Evolutionary conservation across 2,797 vertebrate genomes (phyloP), one percentile per base, ranked within the genome.

Genomic region (Betta splendens): DNA sequence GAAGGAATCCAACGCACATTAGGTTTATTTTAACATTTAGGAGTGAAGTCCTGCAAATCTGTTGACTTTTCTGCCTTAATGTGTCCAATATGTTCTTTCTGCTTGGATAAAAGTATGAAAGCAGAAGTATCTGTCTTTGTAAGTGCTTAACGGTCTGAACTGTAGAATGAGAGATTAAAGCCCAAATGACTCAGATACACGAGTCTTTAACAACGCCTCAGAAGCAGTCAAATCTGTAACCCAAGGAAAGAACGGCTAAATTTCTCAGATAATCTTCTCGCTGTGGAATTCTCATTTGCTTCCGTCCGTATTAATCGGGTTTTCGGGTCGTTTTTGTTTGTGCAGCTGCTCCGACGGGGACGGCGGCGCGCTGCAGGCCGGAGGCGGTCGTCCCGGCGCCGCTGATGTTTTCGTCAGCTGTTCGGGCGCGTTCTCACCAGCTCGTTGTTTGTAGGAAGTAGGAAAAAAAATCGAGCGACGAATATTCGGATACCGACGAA

Each of bases 401-500:
- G 61, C 37, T 53, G 73, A 84, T 84, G 39, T 38, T 68, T 84
- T 78, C 67, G 36, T 50, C 49, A 44, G 62, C 20, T n/a, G 5
- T 33, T 49, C 54, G 49, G 52, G 18, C 35, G 33, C 60, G 38
- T 40, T 37, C 50, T 50, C 52, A n/a, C 42, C 25, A 42, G 63
- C 52, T 64, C 17, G 21, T 51, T 37, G 57, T 37, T 68, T 1
- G 12, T 52, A 49, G 32, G 38, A 56, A 68, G 72, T 72, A 84
- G 69, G 66, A 70, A 54, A 12, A 38, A 77, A 61, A 69, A 69
- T 71, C 13, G 35, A 64, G 39, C 32, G 58, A 64, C 64, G 66
- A 64, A 78, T 71, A 76, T 74, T 75, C 72, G 21, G 51, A 17
- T n/a, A n/a, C n/a, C n/a, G n/a, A n/a, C n/a, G n/a, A n/a, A n/a